phyloP scores from a whole-genome alignment of 2,888 invertebrate species.

The Amphimallon solstitiale region DNA sequence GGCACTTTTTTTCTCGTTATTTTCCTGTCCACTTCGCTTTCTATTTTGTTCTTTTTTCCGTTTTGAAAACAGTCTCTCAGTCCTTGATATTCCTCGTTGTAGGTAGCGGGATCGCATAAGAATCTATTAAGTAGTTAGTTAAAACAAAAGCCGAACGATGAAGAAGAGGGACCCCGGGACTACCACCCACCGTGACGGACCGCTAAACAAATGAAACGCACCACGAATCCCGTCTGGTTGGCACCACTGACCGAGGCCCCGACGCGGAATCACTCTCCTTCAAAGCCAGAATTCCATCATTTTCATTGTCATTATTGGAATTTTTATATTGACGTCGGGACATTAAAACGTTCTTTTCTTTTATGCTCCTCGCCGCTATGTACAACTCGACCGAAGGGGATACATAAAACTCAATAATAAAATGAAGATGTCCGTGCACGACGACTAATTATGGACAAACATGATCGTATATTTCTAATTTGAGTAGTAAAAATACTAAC shows the following conservation, averaged over 20 bases:
- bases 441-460: too few relatives aligned
- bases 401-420: background rate
- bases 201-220: constrained; percentile 62
- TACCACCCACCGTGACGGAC: constrained; percentile 70
- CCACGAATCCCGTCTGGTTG: constrained; percentile 44
- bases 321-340: background rate
- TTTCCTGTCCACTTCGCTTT: too few relatives aligned
- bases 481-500: too few relatives aligned
- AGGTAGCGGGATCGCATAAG: background rate
- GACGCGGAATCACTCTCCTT: background rate
- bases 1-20: too few relatives aligned
- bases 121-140: constrained; percentile 27
- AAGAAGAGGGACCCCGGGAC: constrained; percentile 61
- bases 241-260: constrained; percentile 36
- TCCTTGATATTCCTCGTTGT: background rate
- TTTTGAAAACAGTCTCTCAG: too few relatives aligned
- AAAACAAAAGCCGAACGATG: constrained; percentile 54
- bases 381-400: background rate
- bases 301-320: constrained; percentile 24
- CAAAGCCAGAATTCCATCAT: constrained; percentile 17
- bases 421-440: too few relatives aligned
- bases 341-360: background rate
- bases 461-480: too few relatives aligned
- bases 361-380: background rate
- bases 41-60: too few relatives aligned